A percentile compares a stretch with the other conserved stretches of the same genome.
These are phyloP conservation scores for Poecilia latipinna DNA, from an alignment of 2,113 vertebrate genomes.

Conservation along the genomic window DNA sequence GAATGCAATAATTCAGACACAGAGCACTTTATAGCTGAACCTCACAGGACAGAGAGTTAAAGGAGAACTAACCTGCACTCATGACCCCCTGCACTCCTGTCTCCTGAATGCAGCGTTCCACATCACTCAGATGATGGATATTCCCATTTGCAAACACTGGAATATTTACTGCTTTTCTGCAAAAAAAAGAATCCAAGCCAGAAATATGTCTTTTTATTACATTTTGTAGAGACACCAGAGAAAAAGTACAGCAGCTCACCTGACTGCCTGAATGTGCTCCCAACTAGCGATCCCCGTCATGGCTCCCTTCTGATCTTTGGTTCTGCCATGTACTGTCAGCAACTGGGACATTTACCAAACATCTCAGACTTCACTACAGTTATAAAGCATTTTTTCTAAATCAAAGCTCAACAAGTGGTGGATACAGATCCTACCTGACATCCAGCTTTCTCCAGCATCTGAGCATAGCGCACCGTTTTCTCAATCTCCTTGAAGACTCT, in stretches of 20 bases:
- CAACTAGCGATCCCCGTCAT: slow-evolving; percentile 89
- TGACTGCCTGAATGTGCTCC: slow-evolving; percentile 94
- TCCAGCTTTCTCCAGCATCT: slow-evolving; percentile 95
- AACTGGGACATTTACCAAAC: slow-evolving; percentile 74
- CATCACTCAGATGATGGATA: slow-evolving; percentile 91
- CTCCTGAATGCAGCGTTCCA: slow-evolving; percentile 90
- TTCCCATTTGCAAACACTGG: slow-evolving; percentile 98
- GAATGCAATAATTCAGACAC: too few species aligned
- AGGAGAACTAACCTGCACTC: slow-evolving; percentile 87
- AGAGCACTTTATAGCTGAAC: too few species aligned
- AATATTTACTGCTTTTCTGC: slow-evolving; percentile 90
- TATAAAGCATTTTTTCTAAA: background rate
- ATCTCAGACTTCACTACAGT: background rate
- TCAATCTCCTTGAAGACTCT: slow-evolving; percentile 93
- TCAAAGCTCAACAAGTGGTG: background rate
- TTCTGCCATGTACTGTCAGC: slow-evolving; percentile 93
- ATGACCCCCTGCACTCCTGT: slow-evolving; percentile 95
- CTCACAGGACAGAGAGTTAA: too few species aligned
- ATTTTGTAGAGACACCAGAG: background rate
- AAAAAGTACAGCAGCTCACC: slow-evolving; percentile 74
- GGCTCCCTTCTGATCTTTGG: slow-evolving; percentile 97
- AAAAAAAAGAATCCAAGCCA: background rate
- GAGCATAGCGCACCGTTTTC: slow-evolving; percentile 92
- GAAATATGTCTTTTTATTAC: background rate
- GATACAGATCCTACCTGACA: slow-evolving; percentile 86